These are phyloP conservation scores for Heterocephalus glaber DNA, from an alignment of 2,113 vertebrate genomes.

Conservation along the genomic window DNA sequence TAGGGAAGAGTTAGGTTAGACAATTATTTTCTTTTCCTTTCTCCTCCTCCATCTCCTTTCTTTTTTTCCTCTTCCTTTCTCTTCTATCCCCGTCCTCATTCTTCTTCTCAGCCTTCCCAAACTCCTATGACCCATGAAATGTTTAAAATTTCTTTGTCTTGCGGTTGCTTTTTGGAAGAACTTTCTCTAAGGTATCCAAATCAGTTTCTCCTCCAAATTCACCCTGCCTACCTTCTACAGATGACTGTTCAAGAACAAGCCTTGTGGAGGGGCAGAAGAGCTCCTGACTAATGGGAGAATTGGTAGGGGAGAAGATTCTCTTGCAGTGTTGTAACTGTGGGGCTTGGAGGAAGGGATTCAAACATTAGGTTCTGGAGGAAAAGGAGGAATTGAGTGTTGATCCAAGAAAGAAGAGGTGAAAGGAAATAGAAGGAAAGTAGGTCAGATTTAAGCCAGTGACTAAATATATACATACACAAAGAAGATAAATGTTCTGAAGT, in stretches of 20 bases:
- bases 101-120: neutral
- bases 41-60: neutral
- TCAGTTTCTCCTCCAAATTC: neutral
- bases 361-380: neutral
- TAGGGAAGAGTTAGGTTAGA: neutral
- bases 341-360: neutral
- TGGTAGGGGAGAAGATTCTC: neutral
- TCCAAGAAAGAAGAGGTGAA: neutral
- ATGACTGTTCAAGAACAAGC: neutral
- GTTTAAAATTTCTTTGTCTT: neutral
- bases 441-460: neutral
- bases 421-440: neutral
- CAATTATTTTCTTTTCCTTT: neutral
- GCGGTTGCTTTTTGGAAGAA: neutral
- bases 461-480: neutral
- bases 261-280: neutral
- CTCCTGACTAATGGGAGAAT: neutral
- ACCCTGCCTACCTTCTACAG: neutral
- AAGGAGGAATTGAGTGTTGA: neutral
- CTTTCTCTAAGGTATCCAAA: neutral
- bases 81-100: rapidly evolving
- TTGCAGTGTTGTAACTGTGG: neutral
- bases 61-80: neutral
- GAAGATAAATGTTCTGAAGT: neutral
- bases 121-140: neutral